These are phyloP conservation scores for Etheostoma cragini DNA, from an alignment of 2,113 vertebrate genomes.

Conservation along the genomic window DNA sequence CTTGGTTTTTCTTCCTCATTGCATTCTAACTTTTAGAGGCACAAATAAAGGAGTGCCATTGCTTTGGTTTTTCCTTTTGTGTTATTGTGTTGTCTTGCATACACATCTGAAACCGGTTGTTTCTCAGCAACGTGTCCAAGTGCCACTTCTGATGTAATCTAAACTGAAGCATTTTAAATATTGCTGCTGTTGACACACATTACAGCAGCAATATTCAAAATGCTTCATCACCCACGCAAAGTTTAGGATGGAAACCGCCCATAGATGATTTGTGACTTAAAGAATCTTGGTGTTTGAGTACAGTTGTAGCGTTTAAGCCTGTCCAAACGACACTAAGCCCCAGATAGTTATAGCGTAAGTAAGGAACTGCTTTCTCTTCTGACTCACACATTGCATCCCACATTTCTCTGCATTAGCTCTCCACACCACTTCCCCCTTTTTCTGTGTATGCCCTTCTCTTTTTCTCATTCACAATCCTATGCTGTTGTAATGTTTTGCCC, in stretches of 20 bases:
- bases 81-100: not conserved
- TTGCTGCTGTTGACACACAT: too few species aligned
- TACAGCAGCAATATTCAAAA: conserved; percentile 17
- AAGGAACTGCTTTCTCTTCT: conserved; percentile 59
- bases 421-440: conserved; percentile 45
- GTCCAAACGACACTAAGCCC: conserved; percentile 8
- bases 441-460: conserved; percentile 39
- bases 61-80: not conserved
- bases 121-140: conserved; percentile 4
- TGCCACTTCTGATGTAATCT: conserved; percentile 12
- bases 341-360: conserved; percentile 6
- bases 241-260: conserved; percentile 7
- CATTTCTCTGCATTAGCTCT: conserved; percentile 41
- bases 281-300: conserved; percentile 4
- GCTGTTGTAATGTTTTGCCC: conserved; percentile 27
- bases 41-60: not conserved
- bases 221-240: conserved; percentile 9
- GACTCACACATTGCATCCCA: conserved; percentile 40
- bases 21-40: not conserved
- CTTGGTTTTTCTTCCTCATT: not conserved
- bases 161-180: not conserved
- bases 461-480: conserved; percentile 35
- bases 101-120: not conserved
- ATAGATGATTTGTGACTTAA: conserved; percentile 5
- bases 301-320: conserved; percentile 4